These are phyloP conservation scores for Cydia pomonella DNA, from an alignment of 1,140 invertebrate genomes.

Conservation along the genomic window DNA sequence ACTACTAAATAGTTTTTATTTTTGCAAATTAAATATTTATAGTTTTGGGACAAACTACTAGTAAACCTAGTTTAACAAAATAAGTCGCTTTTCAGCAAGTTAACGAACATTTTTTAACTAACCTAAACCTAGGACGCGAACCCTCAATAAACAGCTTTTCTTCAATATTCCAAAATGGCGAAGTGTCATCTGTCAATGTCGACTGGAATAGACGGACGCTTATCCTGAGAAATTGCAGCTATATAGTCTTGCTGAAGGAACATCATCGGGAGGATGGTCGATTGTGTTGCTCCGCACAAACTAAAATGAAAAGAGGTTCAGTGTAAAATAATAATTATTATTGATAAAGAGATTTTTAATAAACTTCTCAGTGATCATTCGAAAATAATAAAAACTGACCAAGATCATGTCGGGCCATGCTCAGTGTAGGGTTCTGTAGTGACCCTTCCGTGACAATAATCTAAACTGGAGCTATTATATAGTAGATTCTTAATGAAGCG, in stretches of 20 bases:
- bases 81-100: not conserved
- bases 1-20: too few species aligned
- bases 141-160: conserved; percentile 27
- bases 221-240: conserved; percentile 32
- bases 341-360: too few species aligned
- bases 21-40: too few species aligned
- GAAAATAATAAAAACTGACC: too few species aligned
- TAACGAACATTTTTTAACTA: not conserved
- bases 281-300: not conserved
- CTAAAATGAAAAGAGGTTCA: not conserved
- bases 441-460: too few species aligned
- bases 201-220: conserved; percentile 29
- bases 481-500: too few species aligned
- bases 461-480: too few species aligned
- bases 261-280: conserved; percentile 18
- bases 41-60: too few species aligned
- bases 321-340: not conserved
- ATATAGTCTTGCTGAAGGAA: conserved; percentile 22
- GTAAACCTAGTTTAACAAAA: too few species aligned
- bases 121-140: not conserved
- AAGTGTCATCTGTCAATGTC: conserved; percentile 31
- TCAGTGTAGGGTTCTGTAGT: too few species aligned
- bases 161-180: conserved; percentile 28
- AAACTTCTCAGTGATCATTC: too few species aligned
- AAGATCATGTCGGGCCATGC: too few species aligned